These are phyloP conservation scores for Tuberolachnus salignus DNA, from an alignment of 2,888 invertebrate species.

Conservation along the genomic window DNA sequence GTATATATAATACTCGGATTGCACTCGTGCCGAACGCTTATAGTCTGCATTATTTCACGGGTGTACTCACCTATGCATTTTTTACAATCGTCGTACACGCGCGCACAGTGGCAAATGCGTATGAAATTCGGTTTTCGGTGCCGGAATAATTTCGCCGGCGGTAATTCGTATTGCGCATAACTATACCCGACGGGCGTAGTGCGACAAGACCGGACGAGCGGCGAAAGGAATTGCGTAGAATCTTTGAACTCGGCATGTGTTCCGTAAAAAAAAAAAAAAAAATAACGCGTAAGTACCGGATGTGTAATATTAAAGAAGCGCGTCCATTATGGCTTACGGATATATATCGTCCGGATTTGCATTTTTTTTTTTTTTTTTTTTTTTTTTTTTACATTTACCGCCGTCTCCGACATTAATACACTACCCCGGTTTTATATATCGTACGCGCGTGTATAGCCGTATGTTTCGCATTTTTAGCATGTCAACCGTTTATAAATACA, in stretches of 20 bases:
- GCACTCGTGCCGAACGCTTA: no score
- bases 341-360: constrained; percentile 22
- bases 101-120: no score
- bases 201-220: neutral
- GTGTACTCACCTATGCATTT: no score
- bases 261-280: no score
- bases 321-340: constrained; percentile 23
- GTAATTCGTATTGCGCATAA: neutral
- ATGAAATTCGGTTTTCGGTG: no score
- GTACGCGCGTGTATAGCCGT: neutral
- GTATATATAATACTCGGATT: no score
- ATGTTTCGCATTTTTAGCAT: constrained; percentile 27
- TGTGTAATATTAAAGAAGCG: constrained; percentile 25
- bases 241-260: neutral
- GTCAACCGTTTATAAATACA: neutral
- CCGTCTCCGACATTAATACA: neutral
- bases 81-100: no score
- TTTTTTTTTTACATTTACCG: neutral
- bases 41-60: no score
- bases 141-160: no score
- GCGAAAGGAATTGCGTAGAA: neutral
- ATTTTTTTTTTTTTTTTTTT: constrained; percentile 55
- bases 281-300: neutral
- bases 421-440: neutral
- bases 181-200: neutral